These are phyloP conservation scores for Reticulitermes lucifugus DNA, from an alignment of 2,888 invertebrate species.

Conservation along the genomic window DNA sequence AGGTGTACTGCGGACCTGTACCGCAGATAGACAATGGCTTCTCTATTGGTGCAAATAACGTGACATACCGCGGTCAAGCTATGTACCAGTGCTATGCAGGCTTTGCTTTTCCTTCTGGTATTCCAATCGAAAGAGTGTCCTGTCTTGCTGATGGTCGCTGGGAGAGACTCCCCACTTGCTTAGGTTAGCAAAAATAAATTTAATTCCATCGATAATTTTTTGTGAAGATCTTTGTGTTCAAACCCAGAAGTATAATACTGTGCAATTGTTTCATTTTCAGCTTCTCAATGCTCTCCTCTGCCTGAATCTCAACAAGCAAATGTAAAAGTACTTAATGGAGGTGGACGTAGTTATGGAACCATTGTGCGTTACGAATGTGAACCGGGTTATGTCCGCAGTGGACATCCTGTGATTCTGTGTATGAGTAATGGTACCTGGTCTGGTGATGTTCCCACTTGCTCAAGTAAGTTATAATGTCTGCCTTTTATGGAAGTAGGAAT, in stretches of 20 bases:
- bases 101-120: conserved; percentile 90
- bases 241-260: background rate
- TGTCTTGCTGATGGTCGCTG: conserved; percentile 91
- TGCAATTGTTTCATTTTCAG: conserved; percentile 63
- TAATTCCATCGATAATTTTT: background rate
- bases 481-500: background rate
- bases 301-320: conserved; percentile 90
- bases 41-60: conserved; percentile 95
- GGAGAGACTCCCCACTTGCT: conserved; percentile 92
- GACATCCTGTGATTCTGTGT: conserved; percentile 90
- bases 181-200: conserved; percentile 69
- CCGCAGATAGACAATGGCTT: conserved; percentile 98
- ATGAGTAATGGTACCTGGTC: conserved; percentile 98
- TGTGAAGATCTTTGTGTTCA: background rate
- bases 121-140: conserved; percentile 88
- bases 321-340: conserved; percentile 87
- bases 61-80: conserved; percentile 92
- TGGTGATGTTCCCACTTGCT: conserved; percentile 88
- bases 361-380: conserved; percentile 94
- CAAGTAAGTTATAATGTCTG: conserved; percentile 67
- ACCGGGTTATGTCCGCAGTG: conserved; percentile 88
- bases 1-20: conserved; percentile 96
- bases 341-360: conserved; percentile 92
- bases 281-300: conserved; percentile 90
- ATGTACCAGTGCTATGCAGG: conserved; percentile 98